Base-by-base conservation (phyloP, 1,140 invertebrate species). In the Cydia fagiglandana region DNA sequence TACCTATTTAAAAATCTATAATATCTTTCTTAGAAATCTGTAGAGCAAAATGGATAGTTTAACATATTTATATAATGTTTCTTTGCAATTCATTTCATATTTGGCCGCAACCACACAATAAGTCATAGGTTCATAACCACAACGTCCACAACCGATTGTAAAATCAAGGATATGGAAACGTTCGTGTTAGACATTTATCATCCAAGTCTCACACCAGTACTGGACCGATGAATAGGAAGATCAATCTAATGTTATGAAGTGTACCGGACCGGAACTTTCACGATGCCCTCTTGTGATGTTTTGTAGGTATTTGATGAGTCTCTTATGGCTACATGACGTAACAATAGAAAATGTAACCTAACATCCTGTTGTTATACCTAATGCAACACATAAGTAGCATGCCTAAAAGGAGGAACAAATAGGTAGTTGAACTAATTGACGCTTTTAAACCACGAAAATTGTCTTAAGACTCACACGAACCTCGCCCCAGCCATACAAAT, bases 261-360 rank as follows among this genome's bases (percentile, higher is more conserved):
- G 20, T 61, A 61, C 56, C 56, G 20, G 17, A 61, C 56, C 56
- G 56, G 17, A 61, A 61, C 56, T 61, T 61, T 24, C 56, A 61
- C 20, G 56, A 61, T 61, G 10, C 56, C 56, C 17, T 61, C 53
- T 61, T 61, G 17, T 61, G 15, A 61, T 61, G 56, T 61, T 61
- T 61, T 61, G 9, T 61, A 61, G 56, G 56, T 61, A 24, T n/a
- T 12, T 61, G 56, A 61, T 61, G 56, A 61, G 20, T 17, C 56
- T 61, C 56, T 61, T 61, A 20, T 61, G 56, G n/a, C 56, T 20
- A 61, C 6, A 24, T 61, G 56, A 61, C n/a, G 56, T 61, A 61
- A 61, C 20, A 61, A 24, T 61, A 61, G 20, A 61, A 12, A 24
- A 20, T 61, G 2, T 61, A 61, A 24, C 56, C 20, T n/a, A 24